Evolutionary conservation across 2,113 vertebrate species (phyloP).

Genomic region (Fulmarus glacialis): DNA sequence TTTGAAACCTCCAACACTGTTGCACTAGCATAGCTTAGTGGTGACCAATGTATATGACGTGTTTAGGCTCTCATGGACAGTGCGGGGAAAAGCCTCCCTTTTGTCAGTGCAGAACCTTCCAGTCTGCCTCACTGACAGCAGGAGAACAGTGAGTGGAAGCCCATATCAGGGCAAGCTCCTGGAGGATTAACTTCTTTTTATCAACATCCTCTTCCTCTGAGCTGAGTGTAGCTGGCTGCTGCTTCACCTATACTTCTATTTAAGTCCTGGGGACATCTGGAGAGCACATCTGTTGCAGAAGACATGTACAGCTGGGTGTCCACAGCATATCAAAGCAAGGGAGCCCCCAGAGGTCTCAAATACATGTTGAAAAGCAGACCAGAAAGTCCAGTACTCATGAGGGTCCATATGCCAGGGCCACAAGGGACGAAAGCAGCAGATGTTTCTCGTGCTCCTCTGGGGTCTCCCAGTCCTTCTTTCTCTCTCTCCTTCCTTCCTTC

Average conservation of each 20-base stretch:
- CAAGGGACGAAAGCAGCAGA: not conserved
- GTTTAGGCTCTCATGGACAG: accelerated
- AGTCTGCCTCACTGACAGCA: not conserved
- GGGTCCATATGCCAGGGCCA: not conserved
- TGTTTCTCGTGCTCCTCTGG: not conserved
- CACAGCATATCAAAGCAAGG: not conserved
- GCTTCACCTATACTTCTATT: not conserved
- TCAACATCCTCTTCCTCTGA: not conserved
- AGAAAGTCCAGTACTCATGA: not conserved
- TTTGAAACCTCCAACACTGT: not conserved
- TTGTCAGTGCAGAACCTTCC: not conserved
- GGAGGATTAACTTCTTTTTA: not conserved
- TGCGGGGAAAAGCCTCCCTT: not conserved
- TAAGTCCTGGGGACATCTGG: not conserved
- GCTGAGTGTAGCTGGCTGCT: not conserved
- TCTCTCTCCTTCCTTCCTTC: not conserved
- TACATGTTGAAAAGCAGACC: not conserved
- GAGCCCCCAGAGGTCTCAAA: not conserved
- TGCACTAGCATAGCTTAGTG: not conserved
- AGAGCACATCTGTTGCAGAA: conserved; percentile 20
- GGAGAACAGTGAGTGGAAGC: not conserved
- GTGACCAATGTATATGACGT: accelerated
- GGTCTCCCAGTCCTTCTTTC: not conserved
- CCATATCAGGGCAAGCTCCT: not conserved
- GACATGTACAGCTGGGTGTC: not conserved